Evolutionary conservation across 2,888 invertebrate species (phyloP).

Genomic region (Drosophila mercatorum): DNA sequence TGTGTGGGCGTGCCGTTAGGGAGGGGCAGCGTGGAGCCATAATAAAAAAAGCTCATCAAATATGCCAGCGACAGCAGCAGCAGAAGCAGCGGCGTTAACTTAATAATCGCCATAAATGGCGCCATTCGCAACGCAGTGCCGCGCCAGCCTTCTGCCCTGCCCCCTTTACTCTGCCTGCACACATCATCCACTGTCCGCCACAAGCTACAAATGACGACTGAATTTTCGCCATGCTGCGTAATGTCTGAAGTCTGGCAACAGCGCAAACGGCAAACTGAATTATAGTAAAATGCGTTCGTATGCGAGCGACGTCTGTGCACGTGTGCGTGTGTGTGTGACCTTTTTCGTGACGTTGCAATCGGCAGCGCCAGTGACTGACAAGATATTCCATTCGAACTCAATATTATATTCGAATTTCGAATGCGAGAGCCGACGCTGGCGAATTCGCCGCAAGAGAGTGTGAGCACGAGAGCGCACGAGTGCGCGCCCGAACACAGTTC

Average conservation of each 20-base stretch:
- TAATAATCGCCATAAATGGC: conserved; percentile 71
- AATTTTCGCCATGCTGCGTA: conserved; percentile 74
- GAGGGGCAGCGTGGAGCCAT: conserved; percentile 16
- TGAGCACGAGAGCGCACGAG: conserved; percentile 35
- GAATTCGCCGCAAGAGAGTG: conserved; percentile 59
- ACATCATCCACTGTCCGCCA: conserved; percentile 3
- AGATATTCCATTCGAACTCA: conserved; percentile 69
- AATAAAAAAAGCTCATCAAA: conserved; percentile 51
- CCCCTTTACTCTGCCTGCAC: background rate
- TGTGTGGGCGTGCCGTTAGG: conserved; percentile 21
- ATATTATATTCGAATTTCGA: conserved; percentile 78
- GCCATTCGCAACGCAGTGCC: conserved; percentile 53
- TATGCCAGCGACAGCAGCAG: conserved; percentile 19
- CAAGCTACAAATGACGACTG: conserved; percentile 51
- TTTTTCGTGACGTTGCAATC: conserved; percentile 61
- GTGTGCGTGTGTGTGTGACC: conserved; percentile 42
- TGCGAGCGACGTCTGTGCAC: background rate
- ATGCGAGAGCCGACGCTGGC: conserved; percentile 27
- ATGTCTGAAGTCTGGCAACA: conserved; percentile 67
- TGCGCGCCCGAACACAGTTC: background rate
- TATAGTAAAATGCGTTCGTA: conserved; percentile 61
- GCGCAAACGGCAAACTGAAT: conserved; percentile 55
- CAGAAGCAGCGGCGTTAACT: conserved; percentile 50
- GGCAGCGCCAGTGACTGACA: conserved; percentile 48
- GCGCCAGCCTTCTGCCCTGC: background rate